Percentiles rank a stretch among this genome's conserved stretches.
phyloP scores from a whole-genome alignment of 2,888 invertebrate species.

The Apodemia duryi region DNA sequence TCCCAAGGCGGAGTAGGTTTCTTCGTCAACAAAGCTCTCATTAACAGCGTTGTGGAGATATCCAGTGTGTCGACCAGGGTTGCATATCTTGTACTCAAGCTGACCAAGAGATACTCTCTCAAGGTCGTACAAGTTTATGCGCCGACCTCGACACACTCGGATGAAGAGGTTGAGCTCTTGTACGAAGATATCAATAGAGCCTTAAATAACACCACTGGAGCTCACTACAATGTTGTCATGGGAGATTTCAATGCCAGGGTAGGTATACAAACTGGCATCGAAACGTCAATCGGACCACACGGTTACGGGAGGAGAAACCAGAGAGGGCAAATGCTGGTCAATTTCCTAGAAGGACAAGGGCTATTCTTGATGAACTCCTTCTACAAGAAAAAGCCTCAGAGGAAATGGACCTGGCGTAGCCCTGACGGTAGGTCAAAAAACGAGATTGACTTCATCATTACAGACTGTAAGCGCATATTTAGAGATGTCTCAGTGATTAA shows the following conservation, averaged over 20 bases:
- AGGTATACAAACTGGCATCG: too few species aligned
- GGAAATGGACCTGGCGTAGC: slow-evolving; percentile 21
- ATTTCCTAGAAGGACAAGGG: slow-evolving; percentile 18
- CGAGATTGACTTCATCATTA: slow-evolving; percentile 18
- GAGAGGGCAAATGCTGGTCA: not conserved
- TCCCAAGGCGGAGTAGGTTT: slow-evolving; percentile 30
- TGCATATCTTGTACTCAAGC: slow-evolving; percentile 25
- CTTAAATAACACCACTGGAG: not conserved
- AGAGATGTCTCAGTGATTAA: slow-evolving; percentile 1
- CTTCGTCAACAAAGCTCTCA: slow-evolving; percentile 25
- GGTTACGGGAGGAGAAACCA: slow-evolving; percentile 8
- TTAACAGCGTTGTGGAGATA: slow-evolving; percentile 21
- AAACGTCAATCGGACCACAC: too few species aligned
- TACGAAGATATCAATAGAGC: slow-evolving; percentile 19
- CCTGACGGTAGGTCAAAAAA: slow-evolving; percentile 15
- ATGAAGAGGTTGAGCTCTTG: slow-evolving; percentile 24
- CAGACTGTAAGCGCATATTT: slow-evolving; percentile 8
- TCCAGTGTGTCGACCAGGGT: slow-evolving; percentile 21
- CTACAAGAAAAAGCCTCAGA: slow-evolving; percentile 21
- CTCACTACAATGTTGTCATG: not conserved
- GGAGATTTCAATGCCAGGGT: not conserved
- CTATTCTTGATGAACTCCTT: slow-evolving; percentile 23
- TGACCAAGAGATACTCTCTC: slow-evolving; percentile 23
- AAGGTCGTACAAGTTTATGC: slow-evolving; percentile 27
- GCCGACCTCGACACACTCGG: slow-evolving; percentile 25